Evolutionary conservation across 64 coral and sea anemone species (phyloP).

Genomic region (Porites lutea): DNA sequence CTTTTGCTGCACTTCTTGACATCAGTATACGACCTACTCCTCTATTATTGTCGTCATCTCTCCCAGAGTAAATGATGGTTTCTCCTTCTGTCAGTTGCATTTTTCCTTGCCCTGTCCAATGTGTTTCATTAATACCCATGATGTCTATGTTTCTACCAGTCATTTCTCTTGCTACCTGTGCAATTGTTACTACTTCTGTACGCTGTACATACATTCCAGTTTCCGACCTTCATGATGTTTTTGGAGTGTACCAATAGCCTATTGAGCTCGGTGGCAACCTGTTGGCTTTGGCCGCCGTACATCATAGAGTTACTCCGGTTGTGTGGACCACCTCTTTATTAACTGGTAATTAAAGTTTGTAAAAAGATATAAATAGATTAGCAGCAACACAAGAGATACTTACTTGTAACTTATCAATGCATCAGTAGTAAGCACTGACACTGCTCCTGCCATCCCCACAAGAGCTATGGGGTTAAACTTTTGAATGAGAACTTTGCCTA

Average conservation of each 20-base stretch:
- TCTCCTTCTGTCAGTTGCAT: slow-evolving; percentile 34
- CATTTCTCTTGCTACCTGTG: neutral
- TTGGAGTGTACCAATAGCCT: slow-evolving; percentile 7
- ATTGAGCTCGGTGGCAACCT: no score
- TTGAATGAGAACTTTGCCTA: slow-evolving; percentile 61
- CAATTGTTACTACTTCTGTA: slow-evolving; percentile 29
- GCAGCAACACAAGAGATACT: neutral
- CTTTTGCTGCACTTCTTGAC: slow-evolving; percentile 16
- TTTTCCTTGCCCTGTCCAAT: slow-evolving; percentile 47
- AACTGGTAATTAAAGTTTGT: no score
- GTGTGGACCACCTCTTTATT: no score
- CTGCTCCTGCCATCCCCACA: slow-evolving; percentile 56
- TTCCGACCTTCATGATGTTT: slow-evolving; percentile 30
- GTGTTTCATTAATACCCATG: neutral
- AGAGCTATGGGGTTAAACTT: slow-evolving; percentile 69
- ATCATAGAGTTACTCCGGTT: neutral
- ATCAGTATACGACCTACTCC: slow-evolving; percentile 47
- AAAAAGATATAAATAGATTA: no score
- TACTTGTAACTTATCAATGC: slow-evolving; percentile 65
- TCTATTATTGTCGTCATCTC: slow-evolving; percentile 1
- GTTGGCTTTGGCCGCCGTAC: slow-evolving; percentile 38
- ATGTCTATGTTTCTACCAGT: neutral
- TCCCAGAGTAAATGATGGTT: neutral
- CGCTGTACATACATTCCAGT: slow-evolving; percentile 35
- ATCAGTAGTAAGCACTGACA: slow-evolving; percentile 51